Evolutionary conservation across 1,140 invertebrate genomes (phyloP).

Genomic region (Choristoneura fumiferana): DNA sequence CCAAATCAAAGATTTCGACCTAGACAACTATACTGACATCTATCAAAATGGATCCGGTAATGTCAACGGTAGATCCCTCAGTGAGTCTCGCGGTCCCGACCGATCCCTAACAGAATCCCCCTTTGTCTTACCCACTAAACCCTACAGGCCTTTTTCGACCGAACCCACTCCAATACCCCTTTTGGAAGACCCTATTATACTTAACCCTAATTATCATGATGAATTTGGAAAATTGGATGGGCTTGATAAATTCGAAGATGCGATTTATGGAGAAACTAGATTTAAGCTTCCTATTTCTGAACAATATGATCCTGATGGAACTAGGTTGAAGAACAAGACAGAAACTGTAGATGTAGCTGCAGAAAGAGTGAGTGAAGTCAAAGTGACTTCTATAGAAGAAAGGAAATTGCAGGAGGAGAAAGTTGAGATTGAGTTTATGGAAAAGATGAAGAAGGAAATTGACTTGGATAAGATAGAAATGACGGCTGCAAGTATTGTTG

Average conservation of each 20-base stretch:
- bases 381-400: slow-evolving; percentile 15
- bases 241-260: slow-evolving; percentile 27
- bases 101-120: slow-evolving; percentile 47
- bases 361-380: slow-evolving; percentile 12
- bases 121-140: slow-evolving; percentile 38
- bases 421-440: slow-evolving; percentile 35
- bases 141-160: slow-evolving; percentile 58
- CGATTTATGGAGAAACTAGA: slow-evolving; percentile 33
- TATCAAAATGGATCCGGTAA: background rate
- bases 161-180: slow-evolving; percentile 49
- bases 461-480: slow-evolving; percentile 53
- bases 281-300: slow-evolving; percentile 61
- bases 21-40: background rate
- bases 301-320: slow-evolving; percentile 56
- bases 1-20: slow-evolving; percentile 38
- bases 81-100: slow-evolving; percentile 14
- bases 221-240: slow-evolving; percentile 32
- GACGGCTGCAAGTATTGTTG: slow-evolving; percentile 42
- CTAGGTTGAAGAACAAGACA: slow-evolving; percentile 33
- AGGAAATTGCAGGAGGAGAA: slow-evolving; percentile 23
- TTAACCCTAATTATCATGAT: slow-evolving; percentile 56
- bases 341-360: slow-evolving; percentile 19
- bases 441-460: slow-evolving; percentile 41
- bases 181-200: slow-evolving; percentile 55
- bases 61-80: background rate